These are phyloP conservation scores for Subacronicta megacephala DNA, from an alignment of 2,888 invertebrate species.

Conservation along the genomic window DNA sequence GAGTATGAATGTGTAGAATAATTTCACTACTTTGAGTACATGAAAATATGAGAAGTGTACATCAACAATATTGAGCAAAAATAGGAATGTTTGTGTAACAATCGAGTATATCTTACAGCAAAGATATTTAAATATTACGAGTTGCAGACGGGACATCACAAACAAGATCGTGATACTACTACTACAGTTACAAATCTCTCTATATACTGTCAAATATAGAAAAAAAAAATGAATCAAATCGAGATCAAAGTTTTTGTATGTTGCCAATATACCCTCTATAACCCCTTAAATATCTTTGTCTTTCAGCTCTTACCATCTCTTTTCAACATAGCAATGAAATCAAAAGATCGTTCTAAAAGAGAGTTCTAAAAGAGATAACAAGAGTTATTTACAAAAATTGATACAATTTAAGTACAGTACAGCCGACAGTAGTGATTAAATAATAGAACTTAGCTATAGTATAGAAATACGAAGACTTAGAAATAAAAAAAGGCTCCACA, in stretches of 20 bases:
- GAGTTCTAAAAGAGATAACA: slow-evolving; percentile 42
- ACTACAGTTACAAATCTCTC: no score
- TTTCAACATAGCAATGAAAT: slow-evolving; percentile 36
- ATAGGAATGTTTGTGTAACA: slow-evolving; percentile 61
- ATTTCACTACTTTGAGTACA: slow-evolving; percentile 77
- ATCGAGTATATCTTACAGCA: slow-evolving; percentile 48
- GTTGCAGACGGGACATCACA: no score
- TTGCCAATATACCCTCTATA: no score
- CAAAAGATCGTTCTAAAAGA: slow-evolving; percentile 15
- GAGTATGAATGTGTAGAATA: slow-evolving; percentile 81
- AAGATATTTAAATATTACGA: no score
- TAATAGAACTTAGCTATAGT: slow-evolving; percentile 60
- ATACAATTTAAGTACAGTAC: slow-evolving; percentile 48
- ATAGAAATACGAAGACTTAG: slow-evolving; percentile 60
- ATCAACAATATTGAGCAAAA: slow-evolving; percentile 65
- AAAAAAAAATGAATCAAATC: no score
- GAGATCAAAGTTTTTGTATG: no score
- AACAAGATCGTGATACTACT: no score
- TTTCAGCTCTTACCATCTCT: slow-evolving; percentile 44
- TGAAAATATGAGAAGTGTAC: slow-evolving; percentile 60
- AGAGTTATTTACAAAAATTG: slow-evolving; percentile 33
- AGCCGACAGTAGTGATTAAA: slow-evolving; percentile 58
- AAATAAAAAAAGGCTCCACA: slow-evolving; percentile 63
- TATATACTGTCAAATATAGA: no score
- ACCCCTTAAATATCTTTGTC: no score